phyloP scores from a whole-genome alignment of 2,888 invertebrate genomes.

The Thalpophila matura region DNA sequence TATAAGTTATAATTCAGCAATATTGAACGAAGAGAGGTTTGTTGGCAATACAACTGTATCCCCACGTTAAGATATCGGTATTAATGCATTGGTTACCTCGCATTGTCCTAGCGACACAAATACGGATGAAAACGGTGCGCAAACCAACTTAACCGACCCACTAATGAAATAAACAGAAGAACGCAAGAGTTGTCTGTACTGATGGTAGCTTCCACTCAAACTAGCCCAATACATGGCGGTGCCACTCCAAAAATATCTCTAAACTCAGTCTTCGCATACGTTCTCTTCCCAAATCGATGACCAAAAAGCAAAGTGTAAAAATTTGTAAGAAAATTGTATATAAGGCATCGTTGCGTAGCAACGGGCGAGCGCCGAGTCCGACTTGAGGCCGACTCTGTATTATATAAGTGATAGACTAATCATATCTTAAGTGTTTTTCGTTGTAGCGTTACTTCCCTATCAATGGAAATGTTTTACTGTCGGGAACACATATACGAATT shows the following conservation, averaged over 20 bases:
- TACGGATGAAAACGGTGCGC: slow-evolving; percentile 12
- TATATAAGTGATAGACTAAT: slow-evolving; percentile 84
- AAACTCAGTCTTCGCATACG: slow-evolving; percentile 70
- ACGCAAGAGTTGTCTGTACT: slow-evolving; percentile 40
- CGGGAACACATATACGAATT: slow-evolving; percentile 80
- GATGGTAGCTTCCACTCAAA: slow-evolving; percentile 28
- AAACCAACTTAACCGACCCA: slow-evolving; percentile 13
- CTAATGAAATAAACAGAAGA: slow-evolving; percentile 30
- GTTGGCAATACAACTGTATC: slow-evolving; percentile 20
- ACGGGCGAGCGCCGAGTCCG: slow-evolving; percentile 69
- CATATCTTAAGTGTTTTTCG: slow-evolving; percentile 87
- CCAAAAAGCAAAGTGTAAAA: slow-evolving; percentile 82
- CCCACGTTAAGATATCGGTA: slow-evolving; percentile 41
- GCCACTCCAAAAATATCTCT: slow-evolving; percentile 25
- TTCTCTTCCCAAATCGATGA: slow-evolving; percentile 84
- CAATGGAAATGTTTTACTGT: slow-evolving; percentile 75
- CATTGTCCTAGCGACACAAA: slow-evolving; percentile 18
- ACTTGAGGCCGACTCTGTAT: slow-evolving; percentile 62
- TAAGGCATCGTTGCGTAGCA: slow-evolving; percentile 79
- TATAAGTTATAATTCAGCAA: slow-evolving; percentile 32
- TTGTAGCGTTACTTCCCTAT: slow-evolving; percentile 79
- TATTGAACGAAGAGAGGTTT: slow-evolving; percentile 29
- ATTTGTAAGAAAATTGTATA: slow-evolving; percentile 72
- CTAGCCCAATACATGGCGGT: slow-evolving; percentile 5
- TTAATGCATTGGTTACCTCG: slow-evolving; percentile 42